Evolutionary conservation across 2,888 invertebrate species (phyloP), one percentile per base, ranked within the genome.

Genomic region (Agrotis segetum): DNA sequence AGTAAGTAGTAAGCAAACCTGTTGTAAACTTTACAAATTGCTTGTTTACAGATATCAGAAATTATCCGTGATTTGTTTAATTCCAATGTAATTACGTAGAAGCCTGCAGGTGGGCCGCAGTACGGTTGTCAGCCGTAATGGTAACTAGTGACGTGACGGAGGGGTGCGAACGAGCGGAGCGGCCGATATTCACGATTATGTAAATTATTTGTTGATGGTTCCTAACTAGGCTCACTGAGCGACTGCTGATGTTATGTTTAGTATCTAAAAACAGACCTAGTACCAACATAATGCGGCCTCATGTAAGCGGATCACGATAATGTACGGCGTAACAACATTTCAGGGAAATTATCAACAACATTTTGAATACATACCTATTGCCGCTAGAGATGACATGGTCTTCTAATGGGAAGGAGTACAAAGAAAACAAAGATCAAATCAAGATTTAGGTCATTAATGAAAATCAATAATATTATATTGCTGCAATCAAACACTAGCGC

Each of bases 161-260:
- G 49, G 61, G 64, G 49, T 65, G 56, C 21, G 65, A 52, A 49
- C 47, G 6, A n/a, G 14, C 40, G 17, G 56, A 44, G 24, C 14
- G 49, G 50, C n/a, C 52, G 75, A 64, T 50, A 56, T 47, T 56
- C 49, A 46, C 63, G 63, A 76, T 81, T 61, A 80, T 59, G 55
- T 75, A 67, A 74, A 80, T 81, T n/a, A 74, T 60, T 67, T 81
- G 63, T 80, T 67, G 59, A 64, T 75, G 63, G 21, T 52, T 29
- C 6, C 44, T 49, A 47, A 80, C 46, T 47, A 50, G 49, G 47
- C 44, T 11, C n/a, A 46, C 40, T 44, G 53, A 63, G 59, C 40
- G 9, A 19, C 29, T 62, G 47, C 44, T 73, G 49, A 13, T 60
- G 34, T 60, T 60, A 47, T 47, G 13, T 40, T 47, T 46, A 69